phyloP scores from a whole-genome alignment of 2,888 invertebrate genomes.

The Drepana falcataria region DNA sequence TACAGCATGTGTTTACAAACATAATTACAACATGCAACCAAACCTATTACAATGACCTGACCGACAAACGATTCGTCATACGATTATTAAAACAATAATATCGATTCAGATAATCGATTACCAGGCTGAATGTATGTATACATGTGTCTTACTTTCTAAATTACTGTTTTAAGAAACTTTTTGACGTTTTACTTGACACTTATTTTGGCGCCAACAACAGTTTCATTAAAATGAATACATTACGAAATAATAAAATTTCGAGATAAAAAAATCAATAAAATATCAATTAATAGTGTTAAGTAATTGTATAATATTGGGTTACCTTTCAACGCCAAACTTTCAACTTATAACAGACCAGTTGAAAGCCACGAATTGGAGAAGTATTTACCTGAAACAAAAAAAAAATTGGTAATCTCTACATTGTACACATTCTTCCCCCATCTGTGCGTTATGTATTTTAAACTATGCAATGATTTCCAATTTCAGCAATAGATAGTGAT shows the following conservation, averaged over 20 bases:
- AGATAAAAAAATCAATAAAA: too few relatives aligned
- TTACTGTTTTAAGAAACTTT: too few relatives aligned
- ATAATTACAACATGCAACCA: not conserved
- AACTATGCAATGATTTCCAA: too few relatives aligned
- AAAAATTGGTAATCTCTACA: not conserved
- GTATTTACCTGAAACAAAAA: not conserved
- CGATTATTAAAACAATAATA: conserved; percentile 4
- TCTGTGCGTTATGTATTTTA: too few relatives aligned
- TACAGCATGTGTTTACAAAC: not conserved
- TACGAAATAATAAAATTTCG: too few relatives aligned
- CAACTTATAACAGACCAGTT: too few relatives aligned
- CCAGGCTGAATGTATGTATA: not conserved
- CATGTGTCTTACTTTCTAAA: not conserved
- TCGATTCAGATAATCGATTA: not conserved
- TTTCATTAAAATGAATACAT: too few relatives aligned
- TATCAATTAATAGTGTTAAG: too few relatives aligned
- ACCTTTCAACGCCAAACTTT: too few relatives aligned
- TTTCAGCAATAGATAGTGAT: too few relatives aligned
- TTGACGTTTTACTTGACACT: not conserved
- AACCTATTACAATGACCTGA: conserved; percentile 2
- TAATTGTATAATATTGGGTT: too few relatives aligned
- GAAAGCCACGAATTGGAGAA: not conserved
- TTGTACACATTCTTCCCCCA: too few relatives aligned
- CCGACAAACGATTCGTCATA: conserved; percentile 5
- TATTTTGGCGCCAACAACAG: not conserved